These are phyloP conservation scores for Rhynchotus rufescens DNA, from an alignment of 2,797 vertebrate species.

Conservation along the genomic window DNA sequence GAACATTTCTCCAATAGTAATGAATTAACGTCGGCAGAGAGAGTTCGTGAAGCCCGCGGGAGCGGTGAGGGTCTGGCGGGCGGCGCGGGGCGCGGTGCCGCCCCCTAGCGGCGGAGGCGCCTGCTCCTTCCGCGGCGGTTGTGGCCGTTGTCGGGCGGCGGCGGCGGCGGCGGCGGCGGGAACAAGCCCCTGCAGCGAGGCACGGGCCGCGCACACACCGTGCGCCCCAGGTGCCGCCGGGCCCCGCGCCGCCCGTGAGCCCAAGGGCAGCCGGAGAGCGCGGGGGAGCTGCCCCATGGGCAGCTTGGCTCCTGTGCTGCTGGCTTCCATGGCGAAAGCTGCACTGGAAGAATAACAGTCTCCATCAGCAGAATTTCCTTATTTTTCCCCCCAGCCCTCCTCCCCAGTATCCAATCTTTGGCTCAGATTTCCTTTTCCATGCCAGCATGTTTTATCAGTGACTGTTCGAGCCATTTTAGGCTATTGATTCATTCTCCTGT, in stretches of 20 bases:
- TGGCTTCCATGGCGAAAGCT: background rate
- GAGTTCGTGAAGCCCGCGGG: too few relatives aligned
- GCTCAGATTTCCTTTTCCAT: background rate
- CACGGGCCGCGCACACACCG: background rate
- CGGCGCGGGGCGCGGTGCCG: background rate
- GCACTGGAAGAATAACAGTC: background rate
- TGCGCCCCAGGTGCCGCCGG: too few relatives aligned
- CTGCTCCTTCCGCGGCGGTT: background rate
- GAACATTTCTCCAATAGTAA: background rate
- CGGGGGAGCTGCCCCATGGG: background rate
- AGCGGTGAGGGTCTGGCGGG: too few relatives aligned
- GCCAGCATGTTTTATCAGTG: background rate
- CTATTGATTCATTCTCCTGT: background rate
- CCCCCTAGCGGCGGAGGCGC: conserved; percentile 54
- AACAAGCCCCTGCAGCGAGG: background rate
- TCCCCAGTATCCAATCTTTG: background rate
- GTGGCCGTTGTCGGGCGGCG: background rate
- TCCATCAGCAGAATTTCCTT: background rate
- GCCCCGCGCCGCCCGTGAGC: background rate
- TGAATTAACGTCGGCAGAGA: background rate
- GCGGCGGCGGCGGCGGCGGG: background rate
- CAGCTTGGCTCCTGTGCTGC: background rate
- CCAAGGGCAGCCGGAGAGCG: background rate
- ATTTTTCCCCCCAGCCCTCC: background rate
- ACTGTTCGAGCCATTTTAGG: background rate